phyloP scores from a whole-genome alignment of 2,888 invertebrate genomes.

The Drosophila emarginata region DNA sequence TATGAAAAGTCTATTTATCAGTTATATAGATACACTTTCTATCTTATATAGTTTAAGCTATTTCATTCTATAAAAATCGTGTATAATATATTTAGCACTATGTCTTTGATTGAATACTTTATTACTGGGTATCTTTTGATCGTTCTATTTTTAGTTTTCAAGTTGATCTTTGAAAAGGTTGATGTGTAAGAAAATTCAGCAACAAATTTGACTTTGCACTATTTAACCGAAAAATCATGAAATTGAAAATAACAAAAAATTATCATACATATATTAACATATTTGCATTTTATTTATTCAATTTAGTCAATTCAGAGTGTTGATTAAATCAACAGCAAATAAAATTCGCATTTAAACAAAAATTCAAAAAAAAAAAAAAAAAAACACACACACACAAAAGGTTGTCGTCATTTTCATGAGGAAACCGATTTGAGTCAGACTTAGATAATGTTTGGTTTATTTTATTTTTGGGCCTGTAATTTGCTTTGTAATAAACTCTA shows the following conservation, averaged over 20 bases:
- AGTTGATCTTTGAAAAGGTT: not conserved
- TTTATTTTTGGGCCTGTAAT: too few relatives aligned
- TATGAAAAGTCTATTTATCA: too few relatives aligned
- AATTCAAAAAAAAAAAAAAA: too few relatives aligned
- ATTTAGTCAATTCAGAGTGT: not conserved
- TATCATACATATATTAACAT: slow-evolving; percentile 1
- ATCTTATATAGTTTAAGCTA: too few relatives aligned
- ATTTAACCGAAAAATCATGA: slow-evolving; percentile 3
- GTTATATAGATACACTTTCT: too few relatives aligned
- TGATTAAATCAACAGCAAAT: slow-evolving; percentile 3
- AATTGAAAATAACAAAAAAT: not conserved
- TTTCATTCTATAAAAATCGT: too few relatives aligned
- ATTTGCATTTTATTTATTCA: slow-evolving; percentile 3
- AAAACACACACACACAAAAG: too few relatives aligned
- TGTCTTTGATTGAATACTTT: too few relatives aligned
- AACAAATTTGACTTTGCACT: slow-evolving; percentile 2
- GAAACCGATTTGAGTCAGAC: not conserved
- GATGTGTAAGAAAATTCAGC: not conserved
- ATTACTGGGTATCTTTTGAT: not conserved
- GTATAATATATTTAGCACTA: too few relatives aligned
- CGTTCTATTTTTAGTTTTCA: not conserved
- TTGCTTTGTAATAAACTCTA: too few relatives aligned
- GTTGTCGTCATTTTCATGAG: not conserved
- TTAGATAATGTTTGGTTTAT: not conserved
- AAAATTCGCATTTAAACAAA: not conserved